Conservation (phyloP, 2,888 invertebrate genomes). For the Leucoma salicis region DNA sequence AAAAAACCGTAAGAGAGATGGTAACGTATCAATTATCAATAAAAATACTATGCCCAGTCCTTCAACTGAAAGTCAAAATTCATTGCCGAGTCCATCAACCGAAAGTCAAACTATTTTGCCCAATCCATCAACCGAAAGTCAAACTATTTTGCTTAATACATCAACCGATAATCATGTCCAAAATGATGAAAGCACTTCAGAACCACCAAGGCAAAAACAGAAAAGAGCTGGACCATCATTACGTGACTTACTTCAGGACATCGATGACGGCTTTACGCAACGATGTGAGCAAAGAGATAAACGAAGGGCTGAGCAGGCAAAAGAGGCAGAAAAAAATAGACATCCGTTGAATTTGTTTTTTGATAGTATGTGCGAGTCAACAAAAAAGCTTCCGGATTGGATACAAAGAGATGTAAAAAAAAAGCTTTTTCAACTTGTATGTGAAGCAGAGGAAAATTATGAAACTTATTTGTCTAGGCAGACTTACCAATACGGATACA, state of each 20-base stretch:
- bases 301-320: constrained; percentile 14
- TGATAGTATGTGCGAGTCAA: constrained; percentile 31
- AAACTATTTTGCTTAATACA: constrained; percentile 19
- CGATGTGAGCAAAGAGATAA: constrained; percentile 27
- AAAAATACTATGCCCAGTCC: constrained; percentile 4
- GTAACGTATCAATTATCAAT: too few species aligned
- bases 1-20: constrained; percentile 21
- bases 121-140: constrained; percentile 20
- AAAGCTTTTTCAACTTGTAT: constrained; percentile 19
- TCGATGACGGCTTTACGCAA: constrained; percentile 20
- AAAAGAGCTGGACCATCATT: constrained; percentile 29
- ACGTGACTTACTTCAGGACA: constrained; percentile 25
- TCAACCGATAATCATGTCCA: constrained; percentile 17
- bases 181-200: constrained; percentile 23
- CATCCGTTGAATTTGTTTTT: constrained; percentile 19
- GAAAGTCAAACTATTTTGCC: constrained; percentile 2
- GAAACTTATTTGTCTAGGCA: constrained; percentile 21
- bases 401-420: constrained; percentile 22
- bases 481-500: constrained; percentile 25
- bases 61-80: constrained; percentile 12
- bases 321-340: constrained; percentile 23
- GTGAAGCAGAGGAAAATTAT: constrained; percentile 23
- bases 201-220: constrained; percentile 28
- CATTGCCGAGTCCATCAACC: not conserved
- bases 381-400: constrained; percentile 21